Conservation (phyloP, 1,140 invertebrate species). For the Sinella curviseta region DNA sequence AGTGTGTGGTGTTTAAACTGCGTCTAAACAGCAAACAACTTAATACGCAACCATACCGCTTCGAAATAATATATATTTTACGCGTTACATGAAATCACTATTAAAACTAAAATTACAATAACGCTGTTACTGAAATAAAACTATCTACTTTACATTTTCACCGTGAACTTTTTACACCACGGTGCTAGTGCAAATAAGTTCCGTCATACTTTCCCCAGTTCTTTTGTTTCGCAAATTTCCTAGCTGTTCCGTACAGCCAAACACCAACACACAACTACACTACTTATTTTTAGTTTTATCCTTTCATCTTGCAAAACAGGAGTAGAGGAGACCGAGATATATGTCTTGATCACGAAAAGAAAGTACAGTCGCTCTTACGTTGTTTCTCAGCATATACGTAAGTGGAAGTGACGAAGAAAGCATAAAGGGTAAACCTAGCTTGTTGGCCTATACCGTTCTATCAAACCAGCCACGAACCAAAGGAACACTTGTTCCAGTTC, state of each 20-base stretch:
- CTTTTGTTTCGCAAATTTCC: not conserved
- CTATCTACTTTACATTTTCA: not conserved
- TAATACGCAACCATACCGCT: too few relatives aligned
- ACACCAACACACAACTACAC: not conserved
- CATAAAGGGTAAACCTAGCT: not conserved
- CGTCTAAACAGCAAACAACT: too few relatives aligned
- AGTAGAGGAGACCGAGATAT: not conserved
- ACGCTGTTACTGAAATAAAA: not conserved
- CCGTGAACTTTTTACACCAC: not conserved
- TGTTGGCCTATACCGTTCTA: not conserved
- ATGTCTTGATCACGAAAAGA: not conserved
- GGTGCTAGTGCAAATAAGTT: not conserved
- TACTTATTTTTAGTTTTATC: not conserved
- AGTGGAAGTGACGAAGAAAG: not conserved
- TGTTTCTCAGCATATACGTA: not conserved
- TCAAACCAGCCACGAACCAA: not conserved
- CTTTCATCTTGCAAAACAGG: not conserved
- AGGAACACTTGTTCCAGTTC: not conserved
- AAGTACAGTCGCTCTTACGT: not conserved
- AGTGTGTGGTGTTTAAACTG: too few relatives aligned
- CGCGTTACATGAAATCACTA: too few relatives aligned
- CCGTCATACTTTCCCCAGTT: not conserved
- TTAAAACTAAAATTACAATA: too few relatives aligned
- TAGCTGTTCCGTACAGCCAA: not conserved
- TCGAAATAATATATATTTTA: too few relatives aligned